Conservation (phyloP, 1,140 invertebrate genomes). For the Gryllus bimaculatus region DNA sequence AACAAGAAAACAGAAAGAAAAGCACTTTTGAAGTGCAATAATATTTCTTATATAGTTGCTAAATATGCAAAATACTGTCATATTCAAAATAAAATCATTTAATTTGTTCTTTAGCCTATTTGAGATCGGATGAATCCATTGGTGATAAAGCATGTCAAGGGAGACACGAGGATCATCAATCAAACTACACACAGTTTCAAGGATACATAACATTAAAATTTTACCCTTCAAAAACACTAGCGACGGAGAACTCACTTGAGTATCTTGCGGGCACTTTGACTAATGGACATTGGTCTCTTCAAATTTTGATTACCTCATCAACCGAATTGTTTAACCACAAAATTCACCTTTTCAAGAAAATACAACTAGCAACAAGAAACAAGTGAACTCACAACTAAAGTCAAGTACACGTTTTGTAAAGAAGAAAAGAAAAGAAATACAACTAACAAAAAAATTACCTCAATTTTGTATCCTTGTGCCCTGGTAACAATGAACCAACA, state of each 20-base stretch:
- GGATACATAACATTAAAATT: background rate
- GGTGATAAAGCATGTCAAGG: background rate
- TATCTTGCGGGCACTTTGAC: no score
- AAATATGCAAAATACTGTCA: slow-evolving; percentile 5
- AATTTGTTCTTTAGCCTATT: background rate
- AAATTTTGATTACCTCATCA: no score
- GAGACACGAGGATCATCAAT: background rate
- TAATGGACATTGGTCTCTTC: no score
- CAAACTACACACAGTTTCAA: background rate
- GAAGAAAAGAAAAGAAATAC: no score
- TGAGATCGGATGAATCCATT: background rate
- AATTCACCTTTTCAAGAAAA: no score
- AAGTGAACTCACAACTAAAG: no score
- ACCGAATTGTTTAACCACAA: no score
- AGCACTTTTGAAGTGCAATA: background rate
- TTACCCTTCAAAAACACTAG: background rate
- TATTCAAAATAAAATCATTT: background rate
- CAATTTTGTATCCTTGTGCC: no score
- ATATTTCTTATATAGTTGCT: background rate
- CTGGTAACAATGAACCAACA: background rate
- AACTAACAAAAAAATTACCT: no score
- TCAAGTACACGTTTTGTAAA: no score
- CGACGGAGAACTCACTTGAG: no score
- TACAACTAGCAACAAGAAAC: no score
- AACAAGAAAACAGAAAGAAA: background rate